Conservation (phyloP, 2,888 invertebrate species). For the Argynnis bischoffii region DNA sequence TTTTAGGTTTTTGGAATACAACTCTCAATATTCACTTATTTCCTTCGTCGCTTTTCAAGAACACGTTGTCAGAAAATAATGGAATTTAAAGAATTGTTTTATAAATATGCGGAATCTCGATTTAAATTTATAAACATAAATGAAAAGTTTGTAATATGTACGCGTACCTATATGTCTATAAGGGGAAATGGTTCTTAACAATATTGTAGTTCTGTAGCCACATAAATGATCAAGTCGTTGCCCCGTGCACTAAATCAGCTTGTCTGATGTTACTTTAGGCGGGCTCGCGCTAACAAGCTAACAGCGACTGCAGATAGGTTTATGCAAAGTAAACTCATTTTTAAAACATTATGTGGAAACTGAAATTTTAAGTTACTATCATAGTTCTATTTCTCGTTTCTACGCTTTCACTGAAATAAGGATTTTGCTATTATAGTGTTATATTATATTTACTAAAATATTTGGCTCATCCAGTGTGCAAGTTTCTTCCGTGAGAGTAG, state of each 20-base stretch:
- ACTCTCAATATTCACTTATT: constrained; percentile 12
- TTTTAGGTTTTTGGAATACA: constrained; percentile 20
- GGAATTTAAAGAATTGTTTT: not conserved
- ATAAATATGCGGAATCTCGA: not conserved
- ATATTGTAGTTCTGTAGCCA: constrained; percentile 27
- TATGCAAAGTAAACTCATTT: constrained; percentile 16
- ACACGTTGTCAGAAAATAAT: constrained; percentile 12
- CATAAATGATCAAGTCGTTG: constrained; percentile 49
- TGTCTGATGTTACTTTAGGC: constrained; percentile 59
- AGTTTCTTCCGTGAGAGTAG: constrained; percentile 3
- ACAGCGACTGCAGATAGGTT: constrained; percentile 37
- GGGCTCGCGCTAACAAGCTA: constrained; percentile 52
- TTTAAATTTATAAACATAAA: not conserved
- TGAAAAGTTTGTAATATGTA: not conserved
- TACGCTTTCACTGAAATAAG: not conserved
- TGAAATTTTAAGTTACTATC: not conserved
- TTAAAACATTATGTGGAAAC: not conserved
- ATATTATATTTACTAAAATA: not conserved
- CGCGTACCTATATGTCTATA: constrained; percentile 10
- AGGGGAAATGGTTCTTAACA: constrained; percentile 19
- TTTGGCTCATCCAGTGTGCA: not conserved
- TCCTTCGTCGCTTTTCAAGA: constrained; percentile 23
- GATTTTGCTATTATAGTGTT: not conserved
- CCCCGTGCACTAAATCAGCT: constrained; percentile 70
- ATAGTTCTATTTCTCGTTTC: not conserved